phyloP scores from a whole-genome alignment of 2,888 invertebrate genomes.

The Allygus modestus region DNA sequence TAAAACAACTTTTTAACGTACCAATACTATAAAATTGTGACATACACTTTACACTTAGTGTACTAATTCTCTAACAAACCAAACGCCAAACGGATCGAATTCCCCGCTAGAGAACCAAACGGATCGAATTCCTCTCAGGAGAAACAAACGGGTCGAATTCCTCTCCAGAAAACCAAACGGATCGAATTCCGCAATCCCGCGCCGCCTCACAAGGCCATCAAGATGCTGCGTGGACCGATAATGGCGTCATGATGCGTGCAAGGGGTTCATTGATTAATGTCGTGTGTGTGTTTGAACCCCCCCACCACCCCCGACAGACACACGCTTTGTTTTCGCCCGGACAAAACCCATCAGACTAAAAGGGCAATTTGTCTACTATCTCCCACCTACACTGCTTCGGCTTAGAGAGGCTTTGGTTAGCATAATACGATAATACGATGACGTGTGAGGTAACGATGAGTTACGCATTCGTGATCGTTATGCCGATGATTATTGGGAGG shows the following conservation, averaged over 20 bases:
- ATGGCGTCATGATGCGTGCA: background rate
- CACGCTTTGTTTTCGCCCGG: background rate
- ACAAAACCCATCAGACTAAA: slow-evolving; percentile 1
- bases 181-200: too few species aligned
- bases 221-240: slow-evolving; percentile 3
- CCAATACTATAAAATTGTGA: too few species aligned
- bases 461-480: background rate
- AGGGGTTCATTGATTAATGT: slow-evolving; percentile 47
- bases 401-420: background rate
- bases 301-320: background rate
- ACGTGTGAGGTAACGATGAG: background rate
- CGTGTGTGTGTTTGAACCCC: background rate
- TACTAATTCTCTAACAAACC: too few species aligned
- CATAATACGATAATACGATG: background rate
- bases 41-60: too few species aligned
- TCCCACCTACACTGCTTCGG: background rate
- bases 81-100: too few species aligned
- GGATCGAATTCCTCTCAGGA: too few species aligned
- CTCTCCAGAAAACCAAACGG: too few species aligned
- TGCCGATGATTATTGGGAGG: background rate
- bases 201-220: background rate
- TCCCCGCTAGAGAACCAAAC: too few species aligned
- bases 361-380: slow-evolving; percentile 32
- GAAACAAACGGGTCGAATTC: too few species aligned
- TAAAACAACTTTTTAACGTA: too few species aligned